phyloP scores from a whole-genome alignment of 1,140 invertebrate genomes.

The Gonioctena quinquepunctata region DNA sequence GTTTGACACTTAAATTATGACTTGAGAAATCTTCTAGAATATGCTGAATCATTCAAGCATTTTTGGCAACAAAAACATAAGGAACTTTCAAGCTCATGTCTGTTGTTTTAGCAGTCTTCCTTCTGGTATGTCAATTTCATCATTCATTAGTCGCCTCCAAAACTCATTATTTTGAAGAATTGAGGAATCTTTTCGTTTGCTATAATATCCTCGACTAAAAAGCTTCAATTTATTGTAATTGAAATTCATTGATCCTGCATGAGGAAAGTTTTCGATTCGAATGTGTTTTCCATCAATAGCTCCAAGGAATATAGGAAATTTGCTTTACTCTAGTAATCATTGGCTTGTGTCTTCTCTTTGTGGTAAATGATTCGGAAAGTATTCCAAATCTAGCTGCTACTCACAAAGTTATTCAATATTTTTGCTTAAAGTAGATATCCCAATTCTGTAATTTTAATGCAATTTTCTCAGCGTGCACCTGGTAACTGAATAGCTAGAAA shows the following conservation, averaged over 20 bases:
- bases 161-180: slow-evolving; percentile 21
- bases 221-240: slow-evolving; percentile 55
- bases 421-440: too few relatives aligned
- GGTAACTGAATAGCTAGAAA: slow-evolving; percentile 47
- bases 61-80: slow-evolving; percentile 20
- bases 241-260: slow-evolving; percentile 45
- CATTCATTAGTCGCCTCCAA: slow-evolving; percentile 6
- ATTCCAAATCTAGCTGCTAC: too few relatives aligned
- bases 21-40: slow-evolving; percentile 25
- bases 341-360: too few relatives aligned
- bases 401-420: too few relatives aligned
- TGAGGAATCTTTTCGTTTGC: slow-evolving; percentile 42
- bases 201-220: slow-evolving; percentile 53
- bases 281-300: slow-evolving; percentile 44
- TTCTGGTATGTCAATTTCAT: slow-evolving; percentile 14
- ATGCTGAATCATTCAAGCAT: slow-evolving; percentile 19
- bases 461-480: slow-evolving; percentile 47
- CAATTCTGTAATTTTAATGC: too few relatives aligned
- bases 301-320: slow-evolving; percentile 49
- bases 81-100: slow-evolving; percentile 6
- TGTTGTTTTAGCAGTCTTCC: slow-evolving; percentile 17
- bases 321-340: too few relatives aligned
- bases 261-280: slow-evolving; percentile 27
- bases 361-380: too few relatives aligned
- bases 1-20: slow-evolving; percentile 27